Base-by-base conservation (phyloP, 2,888 invertebrate genomes). In the Micoletzkya japonica region DNA sequence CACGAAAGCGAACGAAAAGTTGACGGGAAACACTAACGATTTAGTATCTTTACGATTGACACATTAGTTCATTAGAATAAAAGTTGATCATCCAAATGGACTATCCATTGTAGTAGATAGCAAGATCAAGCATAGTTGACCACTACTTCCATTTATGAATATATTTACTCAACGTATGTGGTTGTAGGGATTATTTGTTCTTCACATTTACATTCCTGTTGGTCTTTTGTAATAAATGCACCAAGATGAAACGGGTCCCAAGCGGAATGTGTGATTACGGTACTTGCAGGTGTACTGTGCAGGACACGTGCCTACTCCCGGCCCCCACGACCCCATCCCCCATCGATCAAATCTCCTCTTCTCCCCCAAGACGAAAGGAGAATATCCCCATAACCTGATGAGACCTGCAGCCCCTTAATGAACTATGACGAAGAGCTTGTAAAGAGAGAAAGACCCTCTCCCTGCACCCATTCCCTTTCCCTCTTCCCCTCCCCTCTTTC, bases 251-350 rank as follows among this genome's bases (percentile, higher is more conserved):
- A 37, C 32, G 4, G n/a, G n/a, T n/a, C n/a, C n/a, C n/a, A n/a
- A n/a, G n/a, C n/a, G n/a, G 20, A 58, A 7, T 44, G n/a, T 39
- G 17, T 39, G 26, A 37, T 39, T 36, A 20, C 24, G 7, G 4
- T 66, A 52, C 7, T 74, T 77, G 59, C 69, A 84, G 84, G 85
- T 86, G 24, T 86, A 86, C 75, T 86, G 86, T 73, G 85, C 84
- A 14, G 84, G 85, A 14, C 86, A 86, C 73, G 86, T 86, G 7
- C 86, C 86, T 32, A 84, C 85, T 49, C 86, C 85, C 14, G 85
- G 85, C 49, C 85, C 85, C n/a, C 85, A 85, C 73, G 85, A 85
- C 71, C 85, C 85, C 63, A 86, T 85, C 72, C 85, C 85, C 44
- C 85, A 86, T 73, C 79, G 85, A 67, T 85, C 85, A 7, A 85